A percentile compares a stretch with the other conserved stretches of the same genome.
These are phyloP conservation scores for Uromys caudimaculatus DNA, from an alignment of 2,797 vertebrate genomes.

Conservation along the genomic window DNA sequence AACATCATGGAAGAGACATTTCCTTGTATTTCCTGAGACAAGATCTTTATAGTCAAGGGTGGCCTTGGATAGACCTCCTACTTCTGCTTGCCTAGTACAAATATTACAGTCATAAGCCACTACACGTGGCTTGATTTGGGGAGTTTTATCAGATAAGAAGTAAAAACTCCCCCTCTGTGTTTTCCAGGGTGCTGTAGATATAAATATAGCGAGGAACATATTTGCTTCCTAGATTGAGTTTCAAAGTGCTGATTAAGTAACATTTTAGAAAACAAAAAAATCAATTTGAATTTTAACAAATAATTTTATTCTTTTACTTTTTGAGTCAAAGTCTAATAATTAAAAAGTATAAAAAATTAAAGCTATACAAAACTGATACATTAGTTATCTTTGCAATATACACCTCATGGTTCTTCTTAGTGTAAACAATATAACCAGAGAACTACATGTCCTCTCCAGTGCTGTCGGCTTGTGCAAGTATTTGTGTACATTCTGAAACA, in stretches of 20 bases:
- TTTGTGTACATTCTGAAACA: neutral
- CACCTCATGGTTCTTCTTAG: neutral
- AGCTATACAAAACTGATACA: neutral
- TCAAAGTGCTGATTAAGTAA: neutral
- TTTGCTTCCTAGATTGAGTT: slow-evolving; percentile 22
- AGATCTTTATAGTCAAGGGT: neutral
- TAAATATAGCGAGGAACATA: neutral
- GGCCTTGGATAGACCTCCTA: neutral
- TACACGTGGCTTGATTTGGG: neutral
- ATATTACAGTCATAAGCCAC: neutral
- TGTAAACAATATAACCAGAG: neutral
- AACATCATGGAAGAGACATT: neutral
- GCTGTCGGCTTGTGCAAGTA: neutral
- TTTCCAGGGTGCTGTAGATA: neutral
- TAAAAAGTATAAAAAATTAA: neutral
- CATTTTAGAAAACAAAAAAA: neutral
- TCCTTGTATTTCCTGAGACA: neutral
- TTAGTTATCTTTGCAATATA: neutral
- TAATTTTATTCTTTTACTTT: slow-evolving; percentile 26
- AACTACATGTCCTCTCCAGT: neutral
- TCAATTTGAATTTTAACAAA: neutral
- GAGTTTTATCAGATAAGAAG: neutral
- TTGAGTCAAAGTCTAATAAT: neutral
- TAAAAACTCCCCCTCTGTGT: neutral
- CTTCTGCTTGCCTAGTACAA: neutral